Evolutionary conservation across 1,140 invertebrate genomes (phyloP).

Genomic region (Riptortus pedestris): DNA sequence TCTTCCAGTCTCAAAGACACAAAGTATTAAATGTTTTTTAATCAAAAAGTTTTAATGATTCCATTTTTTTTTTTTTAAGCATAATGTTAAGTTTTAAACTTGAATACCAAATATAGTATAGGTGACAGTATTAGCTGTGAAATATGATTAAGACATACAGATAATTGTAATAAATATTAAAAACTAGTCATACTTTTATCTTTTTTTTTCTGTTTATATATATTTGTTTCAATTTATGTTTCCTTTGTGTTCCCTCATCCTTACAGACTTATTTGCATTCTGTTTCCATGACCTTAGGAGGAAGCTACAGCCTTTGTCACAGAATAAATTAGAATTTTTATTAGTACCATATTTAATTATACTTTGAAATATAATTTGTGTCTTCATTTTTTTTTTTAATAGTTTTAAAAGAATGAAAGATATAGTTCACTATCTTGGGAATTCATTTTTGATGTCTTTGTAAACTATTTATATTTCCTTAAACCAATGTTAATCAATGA

Average conservation of each 20-base stretch:
- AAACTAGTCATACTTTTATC: constrained; percentile 12
- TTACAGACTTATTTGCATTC: background rate
- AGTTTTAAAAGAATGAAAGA: too few species aligned
- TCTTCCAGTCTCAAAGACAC: too few species aligned
- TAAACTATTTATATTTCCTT: too few species aligned
- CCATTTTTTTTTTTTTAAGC: background rate
- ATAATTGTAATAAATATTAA: constrained; percentile 12
- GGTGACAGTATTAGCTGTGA: constrained; percentile 13
- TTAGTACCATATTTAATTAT: constrained; percentile 10
- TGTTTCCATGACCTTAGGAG: constrained; percentile 9
- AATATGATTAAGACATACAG: background rate
- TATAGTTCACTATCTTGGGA: too few species aligned
- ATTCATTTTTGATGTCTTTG: too few species aligned
- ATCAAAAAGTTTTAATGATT: background rate
- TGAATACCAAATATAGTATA: constrained; percentile 14
- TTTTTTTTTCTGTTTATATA: background rate
- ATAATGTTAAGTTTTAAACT: constrained; percentile 6
- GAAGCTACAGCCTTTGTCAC: constrained; percentile 13
- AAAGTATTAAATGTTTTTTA: background rate
- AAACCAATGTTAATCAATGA: too few species aligned
- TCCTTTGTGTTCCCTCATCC: constrained; percentile 10
- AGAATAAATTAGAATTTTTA: constrained; percentile 8
- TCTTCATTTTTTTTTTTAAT: background rate
- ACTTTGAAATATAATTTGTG: background rate
- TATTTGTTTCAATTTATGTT: background rate